Conservation (phyloP, 2,113 vertebrate species). For the human (Homo sapiens) region GRCh38 chr16:2370501-2371000, state of each 20-base stretch:
- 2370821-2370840: neutral
- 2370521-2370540: slow-evolving; percentile 97
- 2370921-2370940: neutral
- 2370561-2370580: slow-evolving; percentile 91
- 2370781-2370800: neutral
- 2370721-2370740: neutral
- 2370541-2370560: slow-evolving; percentile 94
- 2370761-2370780: neutral
- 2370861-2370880: neutral
- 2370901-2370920: neutral
- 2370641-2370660: neutral
- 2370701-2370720: neutral
- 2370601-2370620: fast-evolving
- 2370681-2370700: neutral
- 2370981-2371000: neutral
- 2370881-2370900: neutral
- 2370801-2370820: neutral
- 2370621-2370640: neutral
- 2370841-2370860: neutral
- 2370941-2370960: neutral
- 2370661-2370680: neutral
- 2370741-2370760: neutral
- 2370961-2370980: neutral
- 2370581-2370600: slow-evolving; percentile 96
- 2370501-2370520: slow-evolving; percentile 93